Evolutionary conservation across 2,888 invertebrate genomes (phyloP).

Genomic region (Amiota mariae): DNA sequence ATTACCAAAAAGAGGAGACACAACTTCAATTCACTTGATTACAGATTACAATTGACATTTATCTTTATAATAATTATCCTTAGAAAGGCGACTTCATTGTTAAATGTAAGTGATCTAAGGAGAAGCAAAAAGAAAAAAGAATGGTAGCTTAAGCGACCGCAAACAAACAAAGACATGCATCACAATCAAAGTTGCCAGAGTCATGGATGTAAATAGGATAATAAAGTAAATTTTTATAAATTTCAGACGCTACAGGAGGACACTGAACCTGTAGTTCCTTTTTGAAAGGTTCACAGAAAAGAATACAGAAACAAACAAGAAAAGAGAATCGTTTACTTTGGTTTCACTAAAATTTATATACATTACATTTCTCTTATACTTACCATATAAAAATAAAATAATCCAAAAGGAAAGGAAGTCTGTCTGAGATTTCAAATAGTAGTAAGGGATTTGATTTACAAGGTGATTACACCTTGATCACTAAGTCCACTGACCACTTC

Average conservation of each 20-base stretch:
- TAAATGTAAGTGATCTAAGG: slow-evolving; percentile 16
- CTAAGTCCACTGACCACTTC: no score
- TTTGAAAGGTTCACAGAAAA: no score
- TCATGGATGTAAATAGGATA: not conserved
- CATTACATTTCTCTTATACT: no score
- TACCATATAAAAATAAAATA: no score
- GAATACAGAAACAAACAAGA: no score
- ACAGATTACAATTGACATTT: slow-evolving; percentile 24
- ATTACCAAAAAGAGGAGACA: not conserved
- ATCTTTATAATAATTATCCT: slow-evolving; percentile 10
- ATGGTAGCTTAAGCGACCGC: slow-evolving; percentile 21
- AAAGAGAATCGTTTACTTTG: no score
- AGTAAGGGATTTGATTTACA: no score
- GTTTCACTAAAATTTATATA: no score
- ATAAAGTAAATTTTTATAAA: slow-evolving; percentile 17
- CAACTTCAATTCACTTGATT: slow-evolving; percentile 14
- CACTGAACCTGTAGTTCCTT: not conserved
- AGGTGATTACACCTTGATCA: no score
- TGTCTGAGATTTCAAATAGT: no score
- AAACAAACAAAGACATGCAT: slow-evolving; percentile 25
- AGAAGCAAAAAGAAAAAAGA: slow-evolving; percentile 37
- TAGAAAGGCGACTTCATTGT: no score
- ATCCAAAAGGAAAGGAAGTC: no score
- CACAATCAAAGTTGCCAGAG: not conserved
- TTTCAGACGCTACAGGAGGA: slow-evolving; percentile 10